phyloP scores from a whole-genome alignment of 2,113 vertebrate genomes.

The Paracanthobrama guichenoti region DNA sequence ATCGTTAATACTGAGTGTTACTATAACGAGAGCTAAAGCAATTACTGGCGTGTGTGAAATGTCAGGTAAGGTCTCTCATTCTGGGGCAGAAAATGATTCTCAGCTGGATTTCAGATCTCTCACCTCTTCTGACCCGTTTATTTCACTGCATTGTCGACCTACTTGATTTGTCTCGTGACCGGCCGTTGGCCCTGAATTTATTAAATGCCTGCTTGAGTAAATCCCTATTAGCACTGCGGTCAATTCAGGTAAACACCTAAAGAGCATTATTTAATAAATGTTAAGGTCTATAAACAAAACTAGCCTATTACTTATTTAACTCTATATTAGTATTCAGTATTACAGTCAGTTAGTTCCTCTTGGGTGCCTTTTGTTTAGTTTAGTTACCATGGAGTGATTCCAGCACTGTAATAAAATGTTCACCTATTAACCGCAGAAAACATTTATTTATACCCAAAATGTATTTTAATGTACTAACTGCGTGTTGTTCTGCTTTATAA shows the following conservation, averaged over 20 bases:
- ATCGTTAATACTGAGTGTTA: constrained; percentile 31
- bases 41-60: constrained; percentile 18
- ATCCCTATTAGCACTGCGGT: background rate
- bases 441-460: too few species aligned
- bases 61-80: constrained; percentile 28
- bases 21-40: constrained; percentile 22
- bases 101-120: background rate
- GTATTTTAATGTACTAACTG: too few species aligned
- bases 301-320: background rate
- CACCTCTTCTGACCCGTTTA: background rate
- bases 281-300: too few species aligned
- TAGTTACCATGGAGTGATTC: background rate
- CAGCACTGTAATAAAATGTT: background rate
- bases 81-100: background rate
- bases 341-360: background rate
- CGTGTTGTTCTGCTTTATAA: too few species aligned
- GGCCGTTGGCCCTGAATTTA: background rate
- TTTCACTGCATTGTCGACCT: background rate
- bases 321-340: background rate
- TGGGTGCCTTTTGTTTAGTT: background rate
- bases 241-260: constrained; percentile 14
- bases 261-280: background rate
- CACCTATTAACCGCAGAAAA: background rate
- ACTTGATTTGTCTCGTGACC: constrained; percentile 1
- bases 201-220: background rate